A percentile compares a stretch with the other conserved stretches of the same genome.
Evolutionary conservation across 2,113 vertebrate genomes (phyloP).

Genomic region (Empidonax alnorum): DNA sequence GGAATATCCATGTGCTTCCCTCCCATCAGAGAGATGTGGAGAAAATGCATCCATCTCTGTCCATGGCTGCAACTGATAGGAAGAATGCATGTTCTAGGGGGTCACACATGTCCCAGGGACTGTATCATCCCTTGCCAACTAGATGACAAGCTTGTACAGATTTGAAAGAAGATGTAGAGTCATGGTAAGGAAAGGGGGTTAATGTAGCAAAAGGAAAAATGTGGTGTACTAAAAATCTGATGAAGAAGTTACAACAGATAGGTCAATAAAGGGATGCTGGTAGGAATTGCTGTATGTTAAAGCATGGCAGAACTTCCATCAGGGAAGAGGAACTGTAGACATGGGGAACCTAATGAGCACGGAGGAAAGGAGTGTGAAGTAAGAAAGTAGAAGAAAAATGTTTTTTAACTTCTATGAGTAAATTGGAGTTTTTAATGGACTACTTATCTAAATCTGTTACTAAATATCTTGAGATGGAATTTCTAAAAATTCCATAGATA

Average conservation of each 20-base stretch:
- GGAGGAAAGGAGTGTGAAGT: not conserved
- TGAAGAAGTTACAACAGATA: not conserved
- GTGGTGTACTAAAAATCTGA: not conserved
- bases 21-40: not conserved
- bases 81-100: not conserved
- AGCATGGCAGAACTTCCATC: not conserved
- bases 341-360: not conserved
- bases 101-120: not conserved
- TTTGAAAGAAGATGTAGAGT: not conserved
- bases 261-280: not conserved
- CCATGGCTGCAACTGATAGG: not conserved
- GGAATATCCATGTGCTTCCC: rapidly evolving
- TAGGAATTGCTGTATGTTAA: not conserved
- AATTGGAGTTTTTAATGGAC: not conserved
- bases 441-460: not conserved
- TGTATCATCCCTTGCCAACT: not conserved
- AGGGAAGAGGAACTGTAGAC: not conserved
- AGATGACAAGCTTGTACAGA: not conserved
- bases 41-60: not conserved
- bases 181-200: not conserved
- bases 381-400: not conserved
- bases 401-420: rapidly evolving
- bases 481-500: not conserved
- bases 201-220: not conserved
- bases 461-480: not conserved